These are phyloP conservation scores for Megaceryle maxima DNA, from an alignment of 2,113 vertebrate genomes.

Conservation along the genomic window DNA sequence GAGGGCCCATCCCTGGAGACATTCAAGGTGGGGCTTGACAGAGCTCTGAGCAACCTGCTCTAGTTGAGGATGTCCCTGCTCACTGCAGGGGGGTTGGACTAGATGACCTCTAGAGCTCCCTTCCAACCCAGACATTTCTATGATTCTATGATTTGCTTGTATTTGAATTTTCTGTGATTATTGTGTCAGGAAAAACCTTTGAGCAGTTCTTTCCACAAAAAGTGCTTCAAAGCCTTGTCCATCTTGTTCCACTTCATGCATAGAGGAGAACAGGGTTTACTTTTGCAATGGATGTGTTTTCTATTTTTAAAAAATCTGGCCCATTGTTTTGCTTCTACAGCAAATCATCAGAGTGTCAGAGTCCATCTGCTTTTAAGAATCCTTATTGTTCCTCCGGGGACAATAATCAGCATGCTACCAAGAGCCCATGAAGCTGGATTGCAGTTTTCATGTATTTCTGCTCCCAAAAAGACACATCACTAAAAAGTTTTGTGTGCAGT, in stretches of 20 bases:
- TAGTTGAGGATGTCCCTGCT: no score
- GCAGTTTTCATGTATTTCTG: constrained; percentile 6
- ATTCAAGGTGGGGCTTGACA: no score
- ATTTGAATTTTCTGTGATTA: neutral
- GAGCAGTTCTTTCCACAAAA: neutral
- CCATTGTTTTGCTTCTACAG: constrained; percentile 31
- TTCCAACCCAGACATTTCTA: neutral
- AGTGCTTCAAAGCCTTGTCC: neutral
- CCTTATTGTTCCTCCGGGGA: constrained; percentile 29
- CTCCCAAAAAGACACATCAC: neutral
- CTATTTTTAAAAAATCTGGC: constrained; percentile 39
- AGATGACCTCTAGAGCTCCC: no score
- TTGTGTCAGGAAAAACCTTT: neutral
- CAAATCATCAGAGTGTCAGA: constrained; percentile 2
- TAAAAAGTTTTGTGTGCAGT: neutral
- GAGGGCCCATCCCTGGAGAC: no score
- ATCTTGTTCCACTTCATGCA: neutral
- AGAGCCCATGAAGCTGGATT: neutral
- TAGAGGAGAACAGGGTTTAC: neutral
- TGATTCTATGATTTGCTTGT: neutral
- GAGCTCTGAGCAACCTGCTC: no score
- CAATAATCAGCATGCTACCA: constrained; percentile 49
- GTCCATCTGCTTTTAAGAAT: constrained; percentile 55
- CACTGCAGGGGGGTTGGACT: no score
- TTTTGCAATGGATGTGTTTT: constrained; percentile 1